Conservation (phyloP, 2,113 vertebrate species). For the Ancistrus triradiatus region DNA sequence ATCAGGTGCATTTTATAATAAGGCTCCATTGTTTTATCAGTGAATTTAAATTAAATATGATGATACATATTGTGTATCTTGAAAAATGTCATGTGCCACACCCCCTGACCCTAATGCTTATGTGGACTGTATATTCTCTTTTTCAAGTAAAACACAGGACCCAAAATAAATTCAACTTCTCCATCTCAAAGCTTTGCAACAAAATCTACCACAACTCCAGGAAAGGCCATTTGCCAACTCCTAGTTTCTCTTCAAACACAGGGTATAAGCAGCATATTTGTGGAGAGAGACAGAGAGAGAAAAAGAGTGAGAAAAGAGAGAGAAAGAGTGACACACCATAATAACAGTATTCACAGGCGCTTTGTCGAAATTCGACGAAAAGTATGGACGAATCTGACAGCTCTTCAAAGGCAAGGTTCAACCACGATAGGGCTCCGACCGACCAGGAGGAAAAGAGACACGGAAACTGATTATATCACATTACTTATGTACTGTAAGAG, state of each 20-base stretch:
- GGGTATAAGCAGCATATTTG: constrained; percentile 47
- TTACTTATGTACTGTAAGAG: constrained; percentile 33
- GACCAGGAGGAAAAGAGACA: constrained; percentile 30
- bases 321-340: constrained; percentile 30
- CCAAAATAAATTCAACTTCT: no score
- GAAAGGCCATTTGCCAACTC: constrained; percentile 24
- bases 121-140: no score
- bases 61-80: no score
- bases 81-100: no score
- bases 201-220: neutral
- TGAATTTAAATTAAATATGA: no score
- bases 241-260: constrained; percentile 27
- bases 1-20: no score
- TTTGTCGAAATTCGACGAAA: constrained; percentile 27
- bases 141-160: no score
- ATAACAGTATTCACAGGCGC: constrained; percentile 44
- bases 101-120: no score
- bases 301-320: constrained; percentile 8
- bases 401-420: constrained; percentile 36
- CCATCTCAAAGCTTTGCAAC: no score
- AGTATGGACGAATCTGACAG: constrained; percentile 22
- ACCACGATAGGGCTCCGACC: constrained; percentile 30
- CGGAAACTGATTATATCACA: constrained; percentile 37
- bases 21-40: no score
- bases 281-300: constrained; percentile 24